A percentile compares a stretch with the other conserved stretches of the same genome.
phyloP scores from a whole-genome alignment of 2,888 invertebrate genomes.

The Fabriciana adippe region DNA sequence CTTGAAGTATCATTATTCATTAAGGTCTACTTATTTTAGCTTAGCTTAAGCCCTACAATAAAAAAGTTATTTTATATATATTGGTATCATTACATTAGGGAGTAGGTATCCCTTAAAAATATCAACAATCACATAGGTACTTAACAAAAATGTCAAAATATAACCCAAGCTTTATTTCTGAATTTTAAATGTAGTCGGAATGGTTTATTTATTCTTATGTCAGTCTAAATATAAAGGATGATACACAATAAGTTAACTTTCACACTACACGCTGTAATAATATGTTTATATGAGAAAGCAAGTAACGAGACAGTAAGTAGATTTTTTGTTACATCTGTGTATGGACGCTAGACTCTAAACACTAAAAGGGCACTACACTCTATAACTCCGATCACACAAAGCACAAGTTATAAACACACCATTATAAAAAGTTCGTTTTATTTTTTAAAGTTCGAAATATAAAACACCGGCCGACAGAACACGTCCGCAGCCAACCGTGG shows the following conservation, averaged over 20 bases:
- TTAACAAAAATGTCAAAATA: background rate
- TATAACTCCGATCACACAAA: constrained; percentile 58
- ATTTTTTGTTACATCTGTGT: constrained; percentile 56
- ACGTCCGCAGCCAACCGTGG: constrained; percentile 65
- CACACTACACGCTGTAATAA: constrained; percentile 45
- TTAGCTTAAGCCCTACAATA: constrained; percentile 14
- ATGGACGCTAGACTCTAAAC: constrained; percentile 47
- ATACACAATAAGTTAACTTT: constrained; percentile 40
- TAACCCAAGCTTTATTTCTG: background rate
- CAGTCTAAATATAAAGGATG: constrained; percentile 29
- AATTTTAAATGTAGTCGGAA: background rate
- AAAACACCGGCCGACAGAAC: constrained; percentile 60
- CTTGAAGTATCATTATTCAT: constrained; percentile 41
- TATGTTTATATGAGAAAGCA: constrained; percentile 57
- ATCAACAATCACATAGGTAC: background rate
- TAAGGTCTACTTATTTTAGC: constrained; percentile 23
- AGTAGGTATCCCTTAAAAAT: too few relatives aligned
- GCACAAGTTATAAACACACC: constrained; percentile 58
- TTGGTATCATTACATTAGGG: too few relatives aligned
- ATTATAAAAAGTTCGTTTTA: constrained; percentile 62
- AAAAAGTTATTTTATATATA: background rate
- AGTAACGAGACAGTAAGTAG: constrained; percentile 51
- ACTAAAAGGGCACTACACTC: constrained; percentile 38
- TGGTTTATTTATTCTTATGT: constrained; percentile 19
- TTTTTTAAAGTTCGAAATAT: constrained; percentile 66